Base-by-base conservation (phyloP, 2,888 invertebrate genomes). In the Aphrophora alni region DNA sequence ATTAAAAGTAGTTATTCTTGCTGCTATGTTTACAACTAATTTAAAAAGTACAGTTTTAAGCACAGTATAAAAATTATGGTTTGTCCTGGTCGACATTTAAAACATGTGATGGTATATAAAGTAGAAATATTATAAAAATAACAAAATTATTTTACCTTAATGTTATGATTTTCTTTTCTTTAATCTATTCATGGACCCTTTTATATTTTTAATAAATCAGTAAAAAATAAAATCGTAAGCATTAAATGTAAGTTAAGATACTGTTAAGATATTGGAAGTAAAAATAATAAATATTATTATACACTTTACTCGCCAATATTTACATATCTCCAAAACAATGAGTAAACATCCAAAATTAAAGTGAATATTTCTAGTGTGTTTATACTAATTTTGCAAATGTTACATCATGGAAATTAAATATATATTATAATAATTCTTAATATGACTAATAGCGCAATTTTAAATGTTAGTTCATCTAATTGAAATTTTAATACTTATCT, bases 101-200 rank as follows among this genome's bases (percentile, higher is more conserved):
- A 59, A 59, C 21, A 21, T 59, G 59, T 59, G 21, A 21, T 44
- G 44, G 44, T 44, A 44, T 44, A 44, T 59, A 59, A 59, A 59
- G 59, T 59, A 59, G n/a, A 59, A 59, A 59, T 21, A 21, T 59
- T 59, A 59, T 59, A 59, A 59, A 59, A 59, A 59, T 59, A 59
- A 59, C 59, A 59, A 59, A 59, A 59, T 59, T 59, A 59, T 59
- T 59, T 59, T 59, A 59, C 59, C 59, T 59, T 59, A 59, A 59
- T 21, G 59, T 59, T 21, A 59, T 59, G 59, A 59, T 59, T 59
- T 21, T 21, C n/a, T 59, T 5, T 59, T 59, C 4, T 5, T 21
- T 59, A 59, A 21, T 21, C 59, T 59, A 59, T 21, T 59, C 59
- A 10, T 59, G 59, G 59, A 59, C 59, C 59, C 59, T 59, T 59